Percentiles rank a stretch among this genome's conserved stretches.
Evolutionary conservation across 2,888 invertebrate genomes (phyloP).

Genomic region (Cinara cedri): DNA sequence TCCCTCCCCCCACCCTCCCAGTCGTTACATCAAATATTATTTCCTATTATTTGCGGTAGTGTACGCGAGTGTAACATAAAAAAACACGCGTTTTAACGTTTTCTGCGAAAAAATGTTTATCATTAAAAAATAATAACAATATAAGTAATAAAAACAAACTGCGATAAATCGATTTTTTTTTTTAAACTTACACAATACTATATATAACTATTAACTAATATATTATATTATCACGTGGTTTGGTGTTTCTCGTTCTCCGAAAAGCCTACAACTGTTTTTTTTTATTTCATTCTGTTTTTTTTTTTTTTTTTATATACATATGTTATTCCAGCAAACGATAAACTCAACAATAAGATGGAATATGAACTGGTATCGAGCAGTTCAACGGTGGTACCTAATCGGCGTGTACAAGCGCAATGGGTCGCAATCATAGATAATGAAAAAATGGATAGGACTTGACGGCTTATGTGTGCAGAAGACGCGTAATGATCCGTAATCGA

Average conservation of each 20-base stretch:
- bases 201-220: background rate
- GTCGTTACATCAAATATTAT: slow-evolving; percentile 24
- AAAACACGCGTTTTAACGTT: background rate
- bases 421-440: no score
- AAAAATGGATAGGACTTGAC: no score
- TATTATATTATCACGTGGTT: background rate
- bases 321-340: background rate
- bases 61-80: no score
- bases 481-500: no score
- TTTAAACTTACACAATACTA: no score
- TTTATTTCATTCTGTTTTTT: no score
- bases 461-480: no score
- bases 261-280: background rate
- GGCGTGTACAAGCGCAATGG: no score
- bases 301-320: no score
- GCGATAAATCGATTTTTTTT: slow-evolving; percentile 3
- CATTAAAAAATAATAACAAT: background rate
- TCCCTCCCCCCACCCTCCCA: background rate
- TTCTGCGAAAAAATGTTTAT: background rate
- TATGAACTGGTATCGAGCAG: no score
- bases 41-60: slow-evolving; percentile 17
- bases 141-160: background rate
- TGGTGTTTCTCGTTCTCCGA: slow-evolving; percentile 5
- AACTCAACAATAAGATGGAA: background rate
- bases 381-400: no score